Evolutionary conservation across 2,113 vertebrate genomes (phyloP).

Genomic region (Probosciger aterrimus): DNA sequence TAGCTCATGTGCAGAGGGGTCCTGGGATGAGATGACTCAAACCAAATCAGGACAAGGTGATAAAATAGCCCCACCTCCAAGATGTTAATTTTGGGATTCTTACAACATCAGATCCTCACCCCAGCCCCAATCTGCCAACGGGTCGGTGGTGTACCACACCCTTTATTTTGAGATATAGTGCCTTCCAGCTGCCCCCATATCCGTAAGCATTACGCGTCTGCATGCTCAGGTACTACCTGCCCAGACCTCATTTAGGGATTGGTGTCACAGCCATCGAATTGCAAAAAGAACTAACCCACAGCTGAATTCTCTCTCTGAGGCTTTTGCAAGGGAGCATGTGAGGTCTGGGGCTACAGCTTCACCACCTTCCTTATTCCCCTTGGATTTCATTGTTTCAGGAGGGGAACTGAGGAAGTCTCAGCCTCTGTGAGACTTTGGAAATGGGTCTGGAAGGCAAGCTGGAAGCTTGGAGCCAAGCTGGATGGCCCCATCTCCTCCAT

Average conservation of each 20-base stretch:
- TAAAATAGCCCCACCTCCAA: background rate
- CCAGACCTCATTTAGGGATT: background rate
- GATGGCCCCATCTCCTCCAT: background rate
- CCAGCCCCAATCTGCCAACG: background rate
- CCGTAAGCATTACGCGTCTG: background rate
- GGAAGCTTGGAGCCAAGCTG: background rate
- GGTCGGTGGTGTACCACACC: fast-evolving
- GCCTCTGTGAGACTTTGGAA: background rate
- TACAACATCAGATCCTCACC: background rate
- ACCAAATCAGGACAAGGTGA: background rate
- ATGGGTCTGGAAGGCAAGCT: background rate
- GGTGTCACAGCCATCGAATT: background rate
- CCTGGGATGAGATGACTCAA: background rate
- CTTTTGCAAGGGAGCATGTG: background rate
- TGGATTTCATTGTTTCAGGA: background rate
- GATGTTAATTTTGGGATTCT: background rate
- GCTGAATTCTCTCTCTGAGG: background rate
- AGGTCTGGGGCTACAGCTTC: fast-evolving
- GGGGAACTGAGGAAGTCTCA: background rate
- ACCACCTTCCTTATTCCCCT: background rate
- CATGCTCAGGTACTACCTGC: fast-evolving
- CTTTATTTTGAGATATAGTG: background rate
- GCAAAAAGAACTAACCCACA: background rate
- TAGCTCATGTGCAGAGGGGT: background rate
- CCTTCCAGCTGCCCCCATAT: background rate